Percentiles rank a stretch among this genome's conserved stretches.
phyloP scores from a whole-genome alignment of 2,797 vertebrate genomes.

The Phoebastria nigripes region DNA sequence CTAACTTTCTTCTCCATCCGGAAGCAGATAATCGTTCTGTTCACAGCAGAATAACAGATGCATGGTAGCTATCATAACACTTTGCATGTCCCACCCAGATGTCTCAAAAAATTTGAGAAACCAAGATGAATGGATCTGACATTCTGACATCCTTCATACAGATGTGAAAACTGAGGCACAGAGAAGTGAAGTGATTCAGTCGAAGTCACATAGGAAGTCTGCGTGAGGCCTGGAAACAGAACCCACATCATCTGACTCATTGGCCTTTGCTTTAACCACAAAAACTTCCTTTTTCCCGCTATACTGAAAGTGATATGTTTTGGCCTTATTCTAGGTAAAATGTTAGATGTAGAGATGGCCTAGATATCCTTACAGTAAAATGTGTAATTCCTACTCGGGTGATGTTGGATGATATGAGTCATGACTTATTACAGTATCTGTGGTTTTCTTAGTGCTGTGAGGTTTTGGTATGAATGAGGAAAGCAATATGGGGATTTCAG shows the following conservation, averaged over 20 bases:
- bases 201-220: slow-evolving; percentile 29
- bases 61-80: slow-evolving; percentile 42
- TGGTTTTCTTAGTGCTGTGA: slow-evolving; percentile 45
- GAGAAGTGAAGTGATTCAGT: slow-evolving; percentile 28
- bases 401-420: slow-evolving; percentile 54
- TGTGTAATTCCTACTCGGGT: slow-evolving; percentile 38
- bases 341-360: slow-evolving; percentile 62
- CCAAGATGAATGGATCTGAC: slow-evolving; percentile 58
- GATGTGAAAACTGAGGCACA: slow-evolving; percentile 51
- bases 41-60: slow-evolving; percentile 60
- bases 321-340: slow-evolving; percentile 54
- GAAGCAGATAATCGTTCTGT: slow-evolving; percentile 52
- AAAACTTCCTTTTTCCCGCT: slow-evolving; percentile 58
- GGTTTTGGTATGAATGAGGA: slow-evolving; percentile 56
- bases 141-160: slow-evolving; percentile 47
- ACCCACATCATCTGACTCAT: slow-evolving; percentile 61
- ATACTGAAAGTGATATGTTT: slow-evolving; percentile 55
- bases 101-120: slow-evolving; percentile 42
- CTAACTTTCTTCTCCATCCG: not conserved
- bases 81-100: slow-evolving; percentile 62
- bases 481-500: slow-evolving; percentile 56
- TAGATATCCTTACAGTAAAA: slow-evolving; percentile 68
- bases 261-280: slow-evolving; percentile 65
- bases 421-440: slow-evolving; percentile 51
- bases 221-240: slow-evolving; percentile 58